phyloP scores from a whole-genome alignment of 2,113 vertebrate species.

The Peromyscus leucopus region DNA sequence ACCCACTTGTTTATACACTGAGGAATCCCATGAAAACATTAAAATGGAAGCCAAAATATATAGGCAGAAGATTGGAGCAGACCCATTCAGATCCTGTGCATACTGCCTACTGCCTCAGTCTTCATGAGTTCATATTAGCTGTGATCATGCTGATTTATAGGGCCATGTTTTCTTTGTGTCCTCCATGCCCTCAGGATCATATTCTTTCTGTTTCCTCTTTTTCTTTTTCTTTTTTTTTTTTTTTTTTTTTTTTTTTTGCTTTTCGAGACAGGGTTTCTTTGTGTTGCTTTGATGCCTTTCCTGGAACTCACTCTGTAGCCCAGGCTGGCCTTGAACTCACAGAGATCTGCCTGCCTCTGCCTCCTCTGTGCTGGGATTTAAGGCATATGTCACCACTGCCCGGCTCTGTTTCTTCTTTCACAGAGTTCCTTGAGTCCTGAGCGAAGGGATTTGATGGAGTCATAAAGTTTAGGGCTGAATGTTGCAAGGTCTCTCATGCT shows the following conservation, averaged over 20 bases:
- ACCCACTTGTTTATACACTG: background rate
- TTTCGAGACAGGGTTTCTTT: no score
- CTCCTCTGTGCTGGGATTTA: no score
- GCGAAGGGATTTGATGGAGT: background rate
- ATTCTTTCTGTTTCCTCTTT: background rate
- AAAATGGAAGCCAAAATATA: background rate
- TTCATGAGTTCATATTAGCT: background rate
- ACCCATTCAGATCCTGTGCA: background rate
- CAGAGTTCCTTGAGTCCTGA: background rate
- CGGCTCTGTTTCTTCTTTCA: background rate
- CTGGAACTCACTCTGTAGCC: no score
- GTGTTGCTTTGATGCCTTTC: no score
- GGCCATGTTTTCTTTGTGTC: background rate
- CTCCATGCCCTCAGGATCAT: background rate
- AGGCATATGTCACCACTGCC: no score
- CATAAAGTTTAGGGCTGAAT: background rate
- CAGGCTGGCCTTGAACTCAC: no score
- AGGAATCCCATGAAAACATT: background rate
- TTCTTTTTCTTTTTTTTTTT: no score
- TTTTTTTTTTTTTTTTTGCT: no score
- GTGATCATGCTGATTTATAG: background rate
- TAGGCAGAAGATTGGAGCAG: background rate
- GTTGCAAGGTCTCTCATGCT: background rate
- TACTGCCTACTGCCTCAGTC: background rate
- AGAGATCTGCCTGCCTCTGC: no score